phyloP scores from a whole-genome alignment of 2,888 invertebrate genomes.

The Eupithecia tripunctaria region DNA sequence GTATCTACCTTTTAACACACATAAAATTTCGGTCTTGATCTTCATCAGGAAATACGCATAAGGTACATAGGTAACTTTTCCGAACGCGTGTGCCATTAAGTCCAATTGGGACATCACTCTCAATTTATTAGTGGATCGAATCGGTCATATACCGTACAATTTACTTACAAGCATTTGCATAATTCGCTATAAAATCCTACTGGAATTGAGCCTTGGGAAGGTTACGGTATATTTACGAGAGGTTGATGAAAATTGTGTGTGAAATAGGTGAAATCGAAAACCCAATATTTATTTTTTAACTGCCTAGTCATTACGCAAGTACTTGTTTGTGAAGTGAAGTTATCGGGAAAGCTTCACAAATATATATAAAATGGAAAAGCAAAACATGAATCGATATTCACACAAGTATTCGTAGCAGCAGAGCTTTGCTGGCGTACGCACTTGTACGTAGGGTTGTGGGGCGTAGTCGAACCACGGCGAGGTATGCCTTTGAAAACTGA shows the following conservation, averaged over 20 bases:
- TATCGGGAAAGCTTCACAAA: neutral
- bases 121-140: constrained; percentile 18
- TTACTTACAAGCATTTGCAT: constrained; percentile 22
- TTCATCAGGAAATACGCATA: neutral
- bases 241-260: constrained; percentile 12
- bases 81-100: constrained; percentile 5
- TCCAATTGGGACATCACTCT: constrained; percentile 15
- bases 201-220: constrained; percentile 15
- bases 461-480: neutral
- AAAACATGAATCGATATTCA: neutral
- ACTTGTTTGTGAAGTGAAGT: neutral
- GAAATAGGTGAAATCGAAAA: neutral
- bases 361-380: neutral
- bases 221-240: constrained; percentile 17
- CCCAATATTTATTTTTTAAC: neutral
- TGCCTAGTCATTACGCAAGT: neutral
- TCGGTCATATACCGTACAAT: constrained; percentile 17
- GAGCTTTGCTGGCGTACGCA: neutral
- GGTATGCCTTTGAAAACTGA: constrained; percentile 1
- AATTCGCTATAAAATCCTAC: constrained; percentile 28
- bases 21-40: neutral
- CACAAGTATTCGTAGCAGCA: neutral
- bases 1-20: neutral
- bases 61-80: neutral
- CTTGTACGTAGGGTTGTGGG: neutral